Conservation (phyloP, 2,888 invertebrate genomes). For the Eretmocerus hayati region DNA sequence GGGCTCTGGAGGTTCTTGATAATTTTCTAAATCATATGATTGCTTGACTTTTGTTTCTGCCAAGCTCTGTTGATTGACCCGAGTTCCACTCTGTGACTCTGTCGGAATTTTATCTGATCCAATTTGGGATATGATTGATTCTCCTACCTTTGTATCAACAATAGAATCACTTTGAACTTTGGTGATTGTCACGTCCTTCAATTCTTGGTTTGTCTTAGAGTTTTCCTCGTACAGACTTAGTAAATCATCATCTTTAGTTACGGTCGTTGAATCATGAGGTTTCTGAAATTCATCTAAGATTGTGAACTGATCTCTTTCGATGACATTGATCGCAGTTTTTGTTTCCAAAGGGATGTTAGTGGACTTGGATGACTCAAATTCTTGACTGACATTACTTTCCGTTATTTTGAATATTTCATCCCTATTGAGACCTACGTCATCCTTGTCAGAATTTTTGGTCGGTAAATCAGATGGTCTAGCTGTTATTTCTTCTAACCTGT, state of each 20-base stretch:
- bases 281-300: conserved; percentile 11
- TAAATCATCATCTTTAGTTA: conserved; percentile 4
- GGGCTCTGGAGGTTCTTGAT: conserved; percentile 7
- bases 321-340: conserved; percentile 18
- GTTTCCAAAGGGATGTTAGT: conserved; percentile 17
- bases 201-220: not conserved
- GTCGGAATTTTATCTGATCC: conserved; percentile 5
- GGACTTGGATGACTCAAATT: not conserved
- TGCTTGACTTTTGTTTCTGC: conserved; percentile 9
- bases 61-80: not conserved
- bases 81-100: not conserved
- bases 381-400: not conserved
- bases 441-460: conserved; percentile 11
- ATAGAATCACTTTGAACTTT: not conserved
- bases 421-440: conserved; percentile 17
- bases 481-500: conserved; percentile 26
- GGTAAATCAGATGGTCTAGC: conserved; percentile 18
- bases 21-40: conserved; percentile 14
- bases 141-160: not conserved
- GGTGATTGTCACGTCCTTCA: not conserved
- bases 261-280: not conserved
- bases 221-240: conserved; percentile 14
- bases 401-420: conserved; percentile 1
- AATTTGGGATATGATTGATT: no score
- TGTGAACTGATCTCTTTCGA: conserved; percentile 14